Conservation (phyloP, 2,113 vertebrate genomes). For the Poecilia latipinna region DNA sequence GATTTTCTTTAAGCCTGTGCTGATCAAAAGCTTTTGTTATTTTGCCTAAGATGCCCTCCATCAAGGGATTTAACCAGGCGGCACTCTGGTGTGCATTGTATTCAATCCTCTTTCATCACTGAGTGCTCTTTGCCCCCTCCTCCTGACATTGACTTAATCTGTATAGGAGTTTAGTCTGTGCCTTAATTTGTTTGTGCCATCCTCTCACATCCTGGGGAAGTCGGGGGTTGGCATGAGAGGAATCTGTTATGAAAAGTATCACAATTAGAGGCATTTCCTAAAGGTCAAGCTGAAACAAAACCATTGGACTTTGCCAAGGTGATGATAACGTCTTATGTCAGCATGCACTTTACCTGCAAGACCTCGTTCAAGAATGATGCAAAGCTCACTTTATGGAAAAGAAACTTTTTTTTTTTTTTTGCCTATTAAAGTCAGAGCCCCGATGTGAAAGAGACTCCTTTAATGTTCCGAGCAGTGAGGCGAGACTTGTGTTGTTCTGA, state of each 20-base stretch:
- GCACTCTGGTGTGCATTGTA: slow-evolving; percentile 55
- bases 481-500: slow-evolving; percentile 55
- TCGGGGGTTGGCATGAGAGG: background rate
- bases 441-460: slow-evolving; percentile 38
- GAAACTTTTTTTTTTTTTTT: slow-evolving; percentile 7
- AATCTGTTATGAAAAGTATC: slow-evolving; percentile 36
- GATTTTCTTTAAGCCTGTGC: slow-evolving; percentile 58
- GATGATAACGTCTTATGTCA: slow-evolving; percentile 41
- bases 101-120: slow-evolving; percentile 66
- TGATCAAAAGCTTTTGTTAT: slow-evolving; percentile 74
- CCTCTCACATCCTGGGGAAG: slow-evolving; percentile 5
- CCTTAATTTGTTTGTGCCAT: slow-evolving; percentile 37
- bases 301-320: slow-evolving; percentile 10
- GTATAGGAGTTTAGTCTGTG: slow-evolving; percentile 30
- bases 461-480: slow-evolving; percentile 41
- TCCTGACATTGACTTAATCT: slow-evolving; percentile 58
- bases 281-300: slow-evolving; percentile 46
- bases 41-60: slow-evolving; percentile 56
- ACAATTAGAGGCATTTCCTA: slow-evolving; percentile 35
- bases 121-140: slow-evolving; percentile 49
- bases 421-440: slow-evolving; percentile 46
- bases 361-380: background rate
- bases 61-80: slow-evolving; percentile 66
- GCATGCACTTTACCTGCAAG: slow-evolving; percentile 45
- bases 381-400: slow-evolving; percentile 1